These are phyloP conservation scores for Clarias platycephalus DNA, from an alignment of 2,797 vertebrate species.

Conservation along the genomic window DNA sequence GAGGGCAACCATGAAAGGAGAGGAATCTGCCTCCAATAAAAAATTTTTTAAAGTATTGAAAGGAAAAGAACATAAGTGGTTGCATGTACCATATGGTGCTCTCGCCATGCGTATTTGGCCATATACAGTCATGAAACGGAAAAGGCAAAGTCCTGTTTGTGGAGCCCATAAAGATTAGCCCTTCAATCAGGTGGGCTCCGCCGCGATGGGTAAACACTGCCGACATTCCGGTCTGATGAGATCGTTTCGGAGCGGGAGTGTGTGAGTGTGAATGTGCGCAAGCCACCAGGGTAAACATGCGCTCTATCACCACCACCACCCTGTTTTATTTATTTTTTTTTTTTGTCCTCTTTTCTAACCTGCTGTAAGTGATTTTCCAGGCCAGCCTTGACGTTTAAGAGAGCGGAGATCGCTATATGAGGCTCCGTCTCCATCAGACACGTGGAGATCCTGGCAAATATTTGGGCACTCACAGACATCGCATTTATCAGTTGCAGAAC, in stretches of 20 bases:
- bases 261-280: constrained; percentile 64
- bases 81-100: constrained; percentile 59
- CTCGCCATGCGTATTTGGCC: constrained; percentile 32
- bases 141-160: constrained; percentile 81
- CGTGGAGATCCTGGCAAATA: constrained; percentile 61
- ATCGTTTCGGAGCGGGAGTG: constrained; percentile 58
- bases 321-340: constrained; percentile 44
- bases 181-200: constrained; percentile 77
- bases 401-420: constrained; percentile 62
- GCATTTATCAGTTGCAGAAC: background rate
- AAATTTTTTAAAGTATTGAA: constrained; percentile 30
- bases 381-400: constrained; percentile 65
- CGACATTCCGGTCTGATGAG: constrained; percentile 77
- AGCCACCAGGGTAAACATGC: constrained; percentile 74
- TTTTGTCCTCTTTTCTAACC: constrained; percentile 57
- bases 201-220: constrained; percentile 79
- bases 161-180: constrained; percentile 80
- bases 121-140: constrained; percentile 58
- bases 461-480: constrained; percentile 64
- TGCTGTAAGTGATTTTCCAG: constrained; percentile 81
- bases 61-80: constrained; percentile 50
- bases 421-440: constrained; percentile 48
- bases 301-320: constrained; percentile 74
- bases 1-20: constrained; percentile 36
- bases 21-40: constrained; percentile 1